Base-by-base conservation (phyloP, 2,113 vertebrate species). In the Gopherus evgoodei region DNA sequence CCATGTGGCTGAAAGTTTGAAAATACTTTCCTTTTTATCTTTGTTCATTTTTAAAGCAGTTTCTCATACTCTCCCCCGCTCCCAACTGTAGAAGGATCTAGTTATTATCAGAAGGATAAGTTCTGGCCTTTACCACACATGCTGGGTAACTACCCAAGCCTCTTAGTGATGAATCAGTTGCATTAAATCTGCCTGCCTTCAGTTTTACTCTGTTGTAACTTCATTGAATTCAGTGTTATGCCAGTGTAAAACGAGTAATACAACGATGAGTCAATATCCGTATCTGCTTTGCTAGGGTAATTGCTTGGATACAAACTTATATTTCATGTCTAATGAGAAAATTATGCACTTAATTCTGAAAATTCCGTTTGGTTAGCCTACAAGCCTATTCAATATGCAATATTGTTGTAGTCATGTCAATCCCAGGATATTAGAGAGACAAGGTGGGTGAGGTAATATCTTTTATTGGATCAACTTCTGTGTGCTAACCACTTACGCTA, bases 101-200 rank as follows among this genome's bases (percentile, higher is more conserved):
- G 19, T 24, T 3, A 2, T 52, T 56, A 81, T 65, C 29, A 7
- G 1, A 0, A 5, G 7, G 83, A 6, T 56, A 5, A 56, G 35
- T 52, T 81, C 56, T 4, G 54, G 27, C 24, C 21, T 62, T 21
- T 19, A 3, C 14, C 4, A 22, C 21, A 11, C 10, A 8, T 10
- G 1, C 3, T 76, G 47, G 50, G 2, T 38, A 22, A 17, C 4
- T 47, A 1, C 76, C 81, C 5, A 1, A 3, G 44, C 49, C 24
- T 24, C 78, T 83, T 75, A 38, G 35, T 69, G 35, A 69, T 38
- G 16, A 38, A 38, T 69, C 65, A 62, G 31, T 57, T 53, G 44
- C 47, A 22, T 87, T 50, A 24, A 59, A 31, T 42, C 49, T 75
- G 22, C 13, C 62, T 75, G 62, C 17, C 81, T 91, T 82, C 17